Conservation (phyloP, 64 coral and sea anemone genomes). For the Stylophora pistillata region DNA sequence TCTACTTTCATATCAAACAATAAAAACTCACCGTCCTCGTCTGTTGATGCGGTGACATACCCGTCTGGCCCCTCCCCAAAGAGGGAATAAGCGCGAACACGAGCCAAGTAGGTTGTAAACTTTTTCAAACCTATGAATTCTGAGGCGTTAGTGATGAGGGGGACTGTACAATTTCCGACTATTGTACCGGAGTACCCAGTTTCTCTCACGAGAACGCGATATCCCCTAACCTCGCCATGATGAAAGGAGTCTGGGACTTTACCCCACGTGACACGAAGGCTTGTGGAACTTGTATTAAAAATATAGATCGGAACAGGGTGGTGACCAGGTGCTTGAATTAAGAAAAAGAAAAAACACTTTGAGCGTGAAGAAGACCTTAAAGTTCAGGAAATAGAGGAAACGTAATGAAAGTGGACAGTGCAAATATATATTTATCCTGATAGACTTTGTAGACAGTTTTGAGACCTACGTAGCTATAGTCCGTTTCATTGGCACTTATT, state of each 20-base stretch:
- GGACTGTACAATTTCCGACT: neutral
- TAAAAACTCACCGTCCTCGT: conserved; percentile 36
- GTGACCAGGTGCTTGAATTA: conserved; percentile 1
- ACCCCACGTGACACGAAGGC: conserved; percentile 40
- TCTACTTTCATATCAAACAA: neutral
- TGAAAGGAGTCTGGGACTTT: conserved; percentile 6
- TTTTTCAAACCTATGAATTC: conserved; percentile 12
- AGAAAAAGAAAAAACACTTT: neutral
- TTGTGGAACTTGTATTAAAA: conserved; percentile 45
- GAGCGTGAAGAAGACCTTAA: no score
- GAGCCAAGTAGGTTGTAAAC: conserved; percentile 18
- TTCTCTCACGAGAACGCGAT: conserved; percentile 13
- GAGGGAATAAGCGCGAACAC: conserved; percentile 23
- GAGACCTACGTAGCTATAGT: no score
- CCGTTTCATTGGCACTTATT: no score
- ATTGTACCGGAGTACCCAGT: no score
- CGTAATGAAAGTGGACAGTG: no score
- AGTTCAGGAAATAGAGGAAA: no score
- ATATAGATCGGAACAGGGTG: neutral
- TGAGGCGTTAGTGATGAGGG: neutral
- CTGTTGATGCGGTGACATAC: neutral
- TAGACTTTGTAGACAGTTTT: no score
- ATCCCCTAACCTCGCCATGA: conserved; percentile 37
- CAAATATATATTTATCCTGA: no score
- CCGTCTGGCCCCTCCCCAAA: conserved; percentile 20